Conservation (phyloP, 2,113 vertebrate genomes). For the Centrocercus urophasianus region DNA sequence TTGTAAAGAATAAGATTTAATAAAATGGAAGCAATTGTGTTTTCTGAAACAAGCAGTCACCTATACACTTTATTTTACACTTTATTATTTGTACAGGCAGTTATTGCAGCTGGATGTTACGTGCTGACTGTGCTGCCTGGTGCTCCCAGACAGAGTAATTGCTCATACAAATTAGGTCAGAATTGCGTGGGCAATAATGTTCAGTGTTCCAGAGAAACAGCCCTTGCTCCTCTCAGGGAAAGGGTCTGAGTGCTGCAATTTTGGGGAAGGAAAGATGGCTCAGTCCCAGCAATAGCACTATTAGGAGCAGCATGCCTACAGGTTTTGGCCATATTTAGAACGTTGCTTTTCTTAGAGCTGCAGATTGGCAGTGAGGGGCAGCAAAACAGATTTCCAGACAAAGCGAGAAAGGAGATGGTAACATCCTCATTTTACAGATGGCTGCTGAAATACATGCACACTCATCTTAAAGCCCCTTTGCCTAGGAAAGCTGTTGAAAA, state of each 20-base stretch:
- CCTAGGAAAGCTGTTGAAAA: not conserved
- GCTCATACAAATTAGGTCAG: not conserved
- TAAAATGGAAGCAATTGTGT: not conserved
- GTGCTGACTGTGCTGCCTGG: not conserved
- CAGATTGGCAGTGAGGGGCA: not conserved
- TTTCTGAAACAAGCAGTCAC: not conserved
- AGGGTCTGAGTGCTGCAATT: not conserved
- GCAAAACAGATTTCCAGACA: not conserved
- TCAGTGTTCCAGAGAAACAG: not conserved
- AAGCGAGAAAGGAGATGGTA: not conserved
- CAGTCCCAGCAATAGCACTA: not conserved
- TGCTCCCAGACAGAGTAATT: not conserved
- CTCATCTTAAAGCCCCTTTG: not conserved
- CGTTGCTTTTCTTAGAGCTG: not conserved
- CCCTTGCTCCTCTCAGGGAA: not conserved
- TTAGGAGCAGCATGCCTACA: not conserved
- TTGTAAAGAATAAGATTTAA: constrained; percentile 9
- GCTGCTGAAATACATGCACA: not conserved
- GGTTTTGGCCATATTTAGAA: not conserved
- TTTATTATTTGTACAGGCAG: not conserved
- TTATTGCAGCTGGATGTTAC: not conserved
- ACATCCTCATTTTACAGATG: not conserved
- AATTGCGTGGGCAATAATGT: not conserved
- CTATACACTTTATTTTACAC: not conserved
- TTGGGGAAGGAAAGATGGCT: not conserved